phyloP scores from a whole-genome alignment of 1,140 invertebrate species.

The Bombus sibiricus region DNA sequence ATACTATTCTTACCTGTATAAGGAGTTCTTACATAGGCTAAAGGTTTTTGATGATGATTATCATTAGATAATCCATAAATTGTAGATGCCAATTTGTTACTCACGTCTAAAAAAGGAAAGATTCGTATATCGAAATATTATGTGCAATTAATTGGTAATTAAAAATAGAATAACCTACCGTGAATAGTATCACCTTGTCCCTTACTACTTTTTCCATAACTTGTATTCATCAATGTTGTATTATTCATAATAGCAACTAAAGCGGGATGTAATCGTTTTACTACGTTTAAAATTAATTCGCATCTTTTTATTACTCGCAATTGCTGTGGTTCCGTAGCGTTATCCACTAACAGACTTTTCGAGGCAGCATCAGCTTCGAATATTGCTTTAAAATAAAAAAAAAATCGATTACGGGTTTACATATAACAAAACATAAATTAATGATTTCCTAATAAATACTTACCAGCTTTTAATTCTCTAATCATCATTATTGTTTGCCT shows the following conservation, averaged over 20 bases:
- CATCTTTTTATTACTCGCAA: conserved; percentile 80
- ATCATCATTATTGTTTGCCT: conserved; percentile 77
- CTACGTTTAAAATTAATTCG: conserved; percentile 77
- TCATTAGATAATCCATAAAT: conserved; percentile 63
- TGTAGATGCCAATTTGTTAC: conserved; percentile 63
- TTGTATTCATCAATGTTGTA: conserved; percentile 68
- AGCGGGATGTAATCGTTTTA: conserved; percentile 77
- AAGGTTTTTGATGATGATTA: conserved; percentile 59
- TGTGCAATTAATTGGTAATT: not conserved
- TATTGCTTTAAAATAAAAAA: conserved; percentile 71
- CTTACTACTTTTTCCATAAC: conserved; percentile 62
- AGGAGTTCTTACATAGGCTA: conserved; percentile 77
- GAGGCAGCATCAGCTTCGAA: conserved; percentile 77
- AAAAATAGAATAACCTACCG: conserved; percentile 31
- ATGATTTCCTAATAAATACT: conserved; percentile 11
- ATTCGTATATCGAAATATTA: not conserved
- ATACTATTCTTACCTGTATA: conserved; percentile 72
- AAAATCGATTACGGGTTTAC: not conserved
- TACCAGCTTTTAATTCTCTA: conserved; percentile 80
- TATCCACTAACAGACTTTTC: conserved; percentile 73
- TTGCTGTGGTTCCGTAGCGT: conserved; percentile 77
- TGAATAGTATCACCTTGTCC: conserved; percentile 65
- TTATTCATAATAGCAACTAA: conserved; percentile 75
- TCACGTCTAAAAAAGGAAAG: conserved; percentile 49
- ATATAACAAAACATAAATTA: not conserved